Evolutionary conservation across 2,888 invertebrate genomes (phyloP), one percentile per base, ranked within the genome.

Genomic region (Pyrgus malvae): DNA sequence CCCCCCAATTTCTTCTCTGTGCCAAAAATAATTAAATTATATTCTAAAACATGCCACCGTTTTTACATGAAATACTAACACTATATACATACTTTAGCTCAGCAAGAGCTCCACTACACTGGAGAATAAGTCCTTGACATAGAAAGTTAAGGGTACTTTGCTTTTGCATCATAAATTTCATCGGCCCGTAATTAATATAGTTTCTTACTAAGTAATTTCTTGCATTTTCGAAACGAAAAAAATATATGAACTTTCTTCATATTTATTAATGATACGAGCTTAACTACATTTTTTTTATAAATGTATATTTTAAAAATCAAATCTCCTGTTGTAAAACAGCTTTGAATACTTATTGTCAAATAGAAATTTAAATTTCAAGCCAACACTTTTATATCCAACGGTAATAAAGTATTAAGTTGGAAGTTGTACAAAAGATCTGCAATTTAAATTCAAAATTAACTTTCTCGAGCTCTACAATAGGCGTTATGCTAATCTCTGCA

Each of bases 91-190:
- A 54, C 46, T 54, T 37, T 19, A 41, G 31, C 48, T 16, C 38
- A 19, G 25, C 40, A 48, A 48, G 41, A 54, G 41, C 19, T 25
- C 19, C 29, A 31, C 46, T 54, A 41, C 41, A 25, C 25, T 41
- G 23, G 25, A 46, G 48, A 48, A 54, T 41, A 54, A 54, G 54
- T 54, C 54, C 54, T 54, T 46, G 54, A 54, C 46, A 54, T 46
- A 46, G 38, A 54, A 53, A 44, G 29, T 53, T 53, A 38, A 53
- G 53, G 45, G 53, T 37, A 40, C 53, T 53, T 53, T 53, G 9
- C 38, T 21, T 38, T 44, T 19, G 37, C 45, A 38, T 45, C 45
- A 31, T 53, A 45, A 53, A 53, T 45, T 53, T 25, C 17, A 45
- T 45, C 29, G n/a, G 42, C 19, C 37, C 35, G 35, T 53, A 45